Conservation (phyloP, 64 coral and sea anemone genomes). For the Trachythela sp. region DNA sequence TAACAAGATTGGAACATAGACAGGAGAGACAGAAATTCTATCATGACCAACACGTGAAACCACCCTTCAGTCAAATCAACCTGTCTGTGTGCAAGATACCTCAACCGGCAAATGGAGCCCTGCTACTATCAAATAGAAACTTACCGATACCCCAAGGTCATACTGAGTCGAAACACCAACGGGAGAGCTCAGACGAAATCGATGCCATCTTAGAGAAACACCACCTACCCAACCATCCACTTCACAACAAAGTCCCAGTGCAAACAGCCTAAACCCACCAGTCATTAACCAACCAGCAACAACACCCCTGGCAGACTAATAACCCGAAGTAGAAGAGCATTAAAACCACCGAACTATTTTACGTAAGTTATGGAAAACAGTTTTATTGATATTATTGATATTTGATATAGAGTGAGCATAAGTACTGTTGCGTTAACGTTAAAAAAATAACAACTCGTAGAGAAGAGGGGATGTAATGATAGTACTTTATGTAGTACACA, state of each 20-base stretch:
- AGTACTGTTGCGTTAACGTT: no score
- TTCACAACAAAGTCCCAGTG: neutral
- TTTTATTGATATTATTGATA: neutral
- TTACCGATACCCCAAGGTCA: neutral
- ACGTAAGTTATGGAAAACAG: neutral
- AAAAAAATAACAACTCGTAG: no score
- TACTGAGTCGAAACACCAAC: neutral
- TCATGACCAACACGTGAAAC: slow-evolving; percentile 1
- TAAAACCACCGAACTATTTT: neutral
- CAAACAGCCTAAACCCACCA: neutral
- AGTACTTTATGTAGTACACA: no score
- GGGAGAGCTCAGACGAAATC: neutral
- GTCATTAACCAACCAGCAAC: neutral
- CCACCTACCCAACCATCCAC: neutral
- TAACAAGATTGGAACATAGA: neutral
- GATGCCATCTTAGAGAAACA: neutral
- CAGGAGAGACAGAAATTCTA: slow-evolving; percentile 13
- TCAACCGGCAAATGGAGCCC: neutral
- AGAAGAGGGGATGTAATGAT: no score
- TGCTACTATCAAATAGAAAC: neutral
- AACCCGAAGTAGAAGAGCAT: neutral
- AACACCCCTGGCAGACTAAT: neutral
- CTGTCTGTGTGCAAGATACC: neutral
- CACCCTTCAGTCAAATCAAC: neutral
- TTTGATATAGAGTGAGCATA: no score